These are phyloP conservation scores for Tipula vernalis DNA, from an alignment of 2,888 invertebrate species.

Conservation along the genomic window DNA sequence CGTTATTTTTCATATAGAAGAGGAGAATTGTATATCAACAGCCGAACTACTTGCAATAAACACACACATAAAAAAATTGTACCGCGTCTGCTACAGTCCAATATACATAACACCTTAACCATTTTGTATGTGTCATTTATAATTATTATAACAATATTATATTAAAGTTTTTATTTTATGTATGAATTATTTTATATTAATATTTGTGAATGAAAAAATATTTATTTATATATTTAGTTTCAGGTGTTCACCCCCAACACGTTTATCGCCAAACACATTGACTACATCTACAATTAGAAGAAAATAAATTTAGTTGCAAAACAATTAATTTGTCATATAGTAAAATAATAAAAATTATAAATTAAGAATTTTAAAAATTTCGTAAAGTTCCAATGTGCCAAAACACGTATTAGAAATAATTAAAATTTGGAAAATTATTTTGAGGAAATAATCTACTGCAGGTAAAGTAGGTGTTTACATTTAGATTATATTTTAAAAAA, in stretches of 20 bases:
- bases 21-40: neutral
- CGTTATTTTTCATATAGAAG: neutral
- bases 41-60: conserved; percentile 4
- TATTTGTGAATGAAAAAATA: neutral
- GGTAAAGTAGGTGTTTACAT: neutral
- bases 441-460: neutral
- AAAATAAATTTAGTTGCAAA: conserved; percentile 15
- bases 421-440: neutral
- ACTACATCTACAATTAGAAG: conserved; percentile 65
- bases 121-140: neutral
- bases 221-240: conserved; percentile 5
- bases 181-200: neutral
- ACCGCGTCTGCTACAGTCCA: neutral
- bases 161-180: neutral
- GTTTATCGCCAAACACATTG: conserved; percentile 78
- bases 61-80: conserved; percentile 7
- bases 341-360: neutral
- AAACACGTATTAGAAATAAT: neutral
- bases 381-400: neutral
- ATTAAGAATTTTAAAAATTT: neutral
- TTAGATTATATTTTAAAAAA: neutral
- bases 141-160: neutral
- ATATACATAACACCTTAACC: conserved; percentile 11
- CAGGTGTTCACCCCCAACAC: conserved; percentile 20
- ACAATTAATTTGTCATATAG: neutral